Conservation (phyloP, 2,888 invertebrate species). For the Anticlea derivata region DNA sequence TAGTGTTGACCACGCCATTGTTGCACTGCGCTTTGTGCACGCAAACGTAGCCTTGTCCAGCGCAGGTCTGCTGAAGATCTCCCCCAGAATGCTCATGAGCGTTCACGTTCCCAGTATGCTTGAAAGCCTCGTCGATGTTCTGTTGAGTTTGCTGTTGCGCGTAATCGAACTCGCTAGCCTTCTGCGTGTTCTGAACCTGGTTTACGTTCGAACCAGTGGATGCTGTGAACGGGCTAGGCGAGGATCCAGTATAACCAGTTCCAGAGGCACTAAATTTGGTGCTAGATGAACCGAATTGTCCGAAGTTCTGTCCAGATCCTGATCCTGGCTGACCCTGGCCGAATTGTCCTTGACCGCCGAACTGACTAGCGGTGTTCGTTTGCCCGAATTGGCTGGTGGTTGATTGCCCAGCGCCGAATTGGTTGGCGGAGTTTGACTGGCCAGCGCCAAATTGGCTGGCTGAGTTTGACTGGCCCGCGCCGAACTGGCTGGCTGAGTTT, state of each 20-base stretch:
- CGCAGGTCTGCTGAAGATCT: conserved; percentile 80
- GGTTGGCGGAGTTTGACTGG: not conserved
- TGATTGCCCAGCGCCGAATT: not conserved
- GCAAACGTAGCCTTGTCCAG: conserved; percentile 84
- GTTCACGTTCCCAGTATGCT: conserved; percentile 61
- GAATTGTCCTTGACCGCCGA: conserved; percentile 2
- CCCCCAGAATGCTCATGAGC: conserved; percentile 57
- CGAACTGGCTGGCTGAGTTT: not conserved
- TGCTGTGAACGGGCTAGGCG: conserved; percentile 66
- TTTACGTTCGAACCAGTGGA: conserved; percentile 64
- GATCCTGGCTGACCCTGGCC: not conserved
- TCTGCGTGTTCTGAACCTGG: conserved; percentile 63
- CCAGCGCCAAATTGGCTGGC: conserved; percentile 3
- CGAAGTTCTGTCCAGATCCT: conserved; percentile 13
- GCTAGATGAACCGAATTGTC: conserved; percentile 35
- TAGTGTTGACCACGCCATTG: conserved; percentile 83
- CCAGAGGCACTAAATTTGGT: conserved; percentile 47
- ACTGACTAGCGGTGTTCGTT: not conserved
- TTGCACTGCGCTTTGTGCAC: conserved; percentile 84
- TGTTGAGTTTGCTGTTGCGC: conserved; percentile 65
- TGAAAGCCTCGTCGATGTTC: conserved; percentile 66
- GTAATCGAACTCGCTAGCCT: conserved; percentile 59
- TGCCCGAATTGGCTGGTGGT: not conserved
- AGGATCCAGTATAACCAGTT: conserved; percentile 64
- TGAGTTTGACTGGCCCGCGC: not conserved